A percentile compares a stretch with the other conserved stretches of the same genome.
phyloP scores from a whole-genome alignment of 1,140 invertebrate species.

The Neotoxoptera formosana region DNA sequence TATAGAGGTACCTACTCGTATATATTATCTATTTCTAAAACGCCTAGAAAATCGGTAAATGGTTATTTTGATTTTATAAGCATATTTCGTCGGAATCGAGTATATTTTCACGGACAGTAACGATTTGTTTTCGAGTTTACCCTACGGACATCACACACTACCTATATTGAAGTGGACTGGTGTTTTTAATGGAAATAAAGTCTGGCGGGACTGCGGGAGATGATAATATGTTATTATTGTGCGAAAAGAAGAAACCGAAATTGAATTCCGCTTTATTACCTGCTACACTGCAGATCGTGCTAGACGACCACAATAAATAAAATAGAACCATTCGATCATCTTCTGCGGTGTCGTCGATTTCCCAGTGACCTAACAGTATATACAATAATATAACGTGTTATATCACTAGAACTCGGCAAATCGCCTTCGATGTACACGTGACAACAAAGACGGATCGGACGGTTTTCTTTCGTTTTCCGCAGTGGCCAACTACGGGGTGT shows the following conservation, averaged over 20 bases:
- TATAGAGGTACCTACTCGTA: no score
- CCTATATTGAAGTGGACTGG: no score
- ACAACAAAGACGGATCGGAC: background rate
- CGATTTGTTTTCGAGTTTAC: no score
- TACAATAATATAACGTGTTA: background rate
- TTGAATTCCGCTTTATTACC: background rate
- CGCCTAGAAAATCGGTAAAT: no score
- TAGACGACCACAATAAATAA: background rate
- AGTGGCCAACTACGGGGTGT: no score
- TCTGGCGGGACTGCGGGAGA: background rate
- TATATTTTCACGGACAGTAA: no score
- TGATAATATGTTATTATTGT: background rate
- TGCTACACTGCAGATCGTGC: no score
- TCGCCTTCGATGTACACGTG: background rate
- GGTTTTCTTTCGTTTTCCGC: background rate
- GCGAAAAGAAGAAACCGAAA: background rate
- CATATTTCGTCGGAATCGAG: no score
- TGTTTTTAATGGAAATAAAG: background rate
- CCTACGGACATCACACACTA: no score
- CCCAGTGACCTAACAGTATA: background rate
- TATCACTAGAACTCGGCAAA: background rate
- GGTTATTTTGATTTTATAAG: no score
- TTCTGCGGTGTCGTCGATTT: background rate
- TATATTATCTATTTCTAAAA: no score
- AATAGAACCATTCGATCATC: background rate